Base-by-base conservation (phyloP, 2,113 vertebrate genomes). In the Pardalotus punctatus region DNA sequence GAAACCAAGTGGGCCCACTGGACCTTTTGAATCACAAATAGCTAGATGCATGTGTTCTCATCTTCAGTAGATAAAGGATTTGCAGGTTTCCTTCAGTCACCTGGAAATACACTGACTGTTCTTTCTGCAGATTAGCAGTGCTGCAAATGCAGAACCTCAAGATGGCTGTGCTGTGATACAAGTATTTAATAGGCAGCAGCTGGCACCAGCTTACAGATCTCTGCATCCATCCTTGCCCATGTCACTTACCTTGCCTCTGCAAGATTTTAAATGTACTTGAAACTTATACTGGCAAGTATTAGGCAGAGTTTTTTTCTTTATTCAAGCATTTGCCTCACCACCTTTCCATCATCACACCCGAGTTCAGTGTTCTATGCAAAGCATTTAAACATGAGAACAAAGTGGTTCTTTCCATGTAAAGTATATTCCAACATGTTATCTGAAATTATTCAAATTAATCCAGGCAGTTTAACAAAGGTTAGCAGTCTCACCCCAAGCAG, bases 271-370 rank as follows among this genome's bases (percentile, higher is more conserved):
- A 66, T 23, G 31, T 47, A 65, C n/a, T 54, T 57, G 8, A 43
- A 84, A 62, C 10, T 33, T 35, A 8, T 17, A 21, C 50, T 57
- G 40, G 38, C 50, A 31, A 85, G 20, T 12, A 70, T 24, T 35
- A 58, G 15, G 15, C 42, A 72, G 4, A 5, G 2, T 69, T 51
- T n/a, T 50, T 43, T 45, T 20, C 16, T 66, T 81, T 65, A 54
- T 45, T 62, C 28, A n/a, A 40, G 45, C 20, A 86, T 43, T 40
- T 78, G 36, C 54, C 5, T 84, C 16, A 81, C 23, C 11, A 70
- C 38, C 8, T 21, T 14, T 56, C 14, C 47, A 40, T 15, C 25
- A 29, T 42, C 23, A 73, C 3, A 0, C 4, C 3, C 0, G 0
- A 42, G 16, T n/a, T 21, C 3, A 5, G 11, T 35, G 65, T 6